phyloP scores from a whole-genome alignment of 1,140 invertebrate species.

The Heterodera schachtii region DNA sequence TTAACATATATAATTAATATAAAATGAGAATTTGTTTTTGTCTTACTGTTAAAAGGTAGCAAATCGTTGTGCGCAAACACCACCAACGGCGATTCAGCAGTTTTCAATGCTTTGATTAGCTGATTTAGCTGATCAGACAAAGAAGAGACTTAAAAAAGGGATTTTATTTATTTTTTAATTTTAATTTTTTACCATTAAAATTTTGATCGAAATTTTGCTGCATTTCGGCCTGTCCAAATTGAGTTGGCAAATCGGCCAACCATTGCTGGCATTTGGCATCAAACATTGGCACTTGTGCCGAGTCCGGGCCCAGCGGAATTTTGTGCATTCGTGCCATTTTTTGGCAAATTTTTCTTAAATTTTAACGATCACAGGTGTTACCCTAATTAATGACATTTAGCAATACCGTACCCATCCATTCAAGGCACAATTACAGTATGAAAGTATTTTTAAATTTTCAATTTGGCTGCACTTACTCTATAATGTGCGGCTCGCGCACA shows the following conservation, averaged over 20 bases:
- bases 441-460: not conserved
- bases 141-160: slow-evolving; percentile 7
- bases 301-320: slow-evolving; percentile 47
- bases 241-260: slow-evolving; percentile 70
- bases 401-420: not conserved
- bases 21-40: not conserved
- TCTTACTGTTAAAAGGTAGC: slow-evolving; percentile 81
- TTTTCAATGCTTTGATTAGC: slow-evolving; percentile 14
- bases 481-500: slow-evolving; percentile 74
- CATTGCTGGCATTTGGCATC: slow-evolving; percentile 79
- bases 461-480: slow-evolving; percentile 46
- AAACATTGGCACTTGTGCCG: slow-evolving; percentile 70
- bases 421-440: not conserved
- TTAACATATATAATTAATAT: not conserved
- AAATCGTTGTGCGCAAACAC: slow-evolving; percentile 98
- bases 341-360: slow-evolving; percentile 73
- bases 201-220: slow-evolving; percentile 49
- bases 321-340: slow-evolving; percentile 79
- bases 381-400: not conserved
- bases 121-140: slow-evolving; percentile 26
- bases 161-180: not conserved
- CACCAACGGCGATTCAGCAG: slow-evolving; percentile 71
- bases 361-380: too few relatives aligned
- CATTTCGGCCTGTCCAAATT: slow-evolving; percentile 33
- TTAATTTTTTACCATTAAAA: slow-evolving; percentile 25